These are phyloP conservation scores for Silurus asotus DNA, from an alignment of 2,113 vertebrate species.

Conservation along the genomic window DNA sequence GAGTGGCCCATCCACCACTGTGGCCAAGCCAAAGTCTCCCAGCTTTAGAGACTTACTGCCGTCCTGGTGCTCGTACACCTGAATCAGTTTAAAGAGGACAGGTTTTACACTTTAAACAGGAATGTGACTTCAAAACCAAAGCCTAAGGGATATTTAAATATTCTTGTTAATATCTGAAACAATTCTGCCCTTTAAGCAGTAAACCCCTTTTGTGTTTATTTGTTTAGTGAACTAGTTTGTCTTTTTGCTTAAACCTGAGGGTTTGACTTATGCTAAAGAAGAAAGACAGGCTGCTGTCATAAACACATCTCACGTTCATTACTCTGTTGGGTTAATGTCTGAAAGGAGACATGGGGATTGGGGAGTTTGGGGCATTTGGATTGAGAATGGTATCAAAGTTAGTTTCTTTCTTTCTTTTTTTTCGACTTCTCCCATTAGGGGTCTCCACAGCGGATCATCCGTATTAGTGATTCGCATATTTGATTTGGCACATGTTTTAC, in stretches of 20 bases:
- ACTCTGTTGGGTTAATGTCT: conserved; percentile 33
- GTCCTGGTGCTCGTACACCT: conserved; percentile 96
- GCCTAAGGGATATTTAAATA: no score
- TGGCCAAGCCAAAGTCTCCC: conserved; percentile 95
- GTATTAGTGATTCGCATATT: no score
- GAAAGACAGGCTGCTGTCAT: background rate
- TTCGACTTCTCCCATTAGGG: no score
- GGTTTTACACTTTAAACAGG: background rate
- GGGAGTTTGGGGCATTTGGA: background rate
- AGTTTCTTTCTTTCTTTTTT: no score
- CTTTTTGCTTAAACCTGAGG: background rate
- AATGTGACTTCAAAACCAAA: background rate
- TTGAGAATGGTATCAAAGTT: background rate
- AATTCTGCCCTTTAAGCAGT: background rate
- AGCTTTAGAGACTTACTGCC: conserved; percentile 94
- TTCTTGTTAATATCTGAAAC: background rate
- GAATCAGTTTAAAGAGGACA: background rate
- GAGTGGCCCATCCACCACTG: conserved; percentile 89
- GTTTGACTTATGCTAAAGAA: conserved; percentile 3
- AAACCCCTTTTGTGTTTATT: background rate
- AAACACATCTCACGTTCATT: background rate
- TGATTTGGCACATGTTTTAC: no score
- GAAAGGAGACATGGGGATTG: background rate
- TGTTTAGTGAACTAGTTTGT: background rate
- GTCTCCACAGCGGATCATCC: no score